Conservation (phyloP, 30 jellyfish, hydroid and myxozoan species). For the Mastigias papua region DNA sequence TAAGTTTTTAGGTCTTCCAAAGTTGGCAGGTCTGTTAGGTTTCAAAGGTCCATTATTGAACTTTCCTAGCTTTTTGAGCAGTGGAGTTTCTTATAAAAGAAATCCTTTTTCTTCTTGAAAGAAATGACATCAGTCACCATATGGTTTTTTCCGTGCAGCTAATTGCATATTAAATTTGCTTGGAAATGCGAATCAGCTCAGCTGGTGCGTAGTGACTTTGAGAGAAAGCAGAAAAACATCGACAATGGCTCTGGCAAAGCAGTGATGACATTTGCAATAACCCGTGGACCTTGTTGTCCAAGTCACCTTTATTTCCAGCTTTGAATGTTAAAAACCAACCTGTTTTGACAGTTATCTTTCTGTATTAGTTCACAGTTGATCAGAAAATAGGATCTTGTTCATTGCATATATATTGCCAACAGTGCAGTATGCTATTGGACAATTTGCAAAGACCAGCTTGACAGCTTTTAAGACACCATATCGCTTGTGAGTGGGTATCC, state of each 20-base stretch:
- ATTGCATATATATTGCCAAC: not conserved
- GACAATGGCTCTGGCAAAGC: not conserved
- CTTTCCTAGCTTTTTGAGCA: too few relatives aligned
- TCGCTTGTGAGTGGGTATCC: not conserved
- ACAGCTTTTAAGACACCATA: not conserved
- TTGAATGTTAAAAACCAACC: too few relatives aligned
- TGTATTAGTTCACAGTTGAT: too few relatives aligned
- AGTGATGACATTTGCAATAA: not conserved
- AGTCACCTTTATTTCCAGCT: too few relatives aligned
- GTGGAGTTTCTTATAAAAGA: too few relatives aligned
- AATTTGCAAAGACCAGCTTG: not conserved
- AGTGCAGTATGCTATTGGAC: not conserved
- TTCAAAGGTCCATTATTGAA: too few relatives aligned
- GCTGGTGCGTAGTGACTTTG: not conserved
- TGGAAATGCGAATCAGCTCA: not conserved
- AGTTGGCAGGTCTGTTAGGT: too few relatives aligned
- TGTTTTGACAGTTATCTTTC: too few relatives aligned
- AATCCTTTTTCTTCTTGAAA: too few relatives aligned
- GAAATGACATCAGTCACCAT: too few relatives aligned
- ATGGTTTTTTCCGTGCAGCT: not conserved
- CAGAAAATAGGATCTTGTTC: not conserved
- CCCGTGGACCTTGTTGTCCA: too few relatives aligned
- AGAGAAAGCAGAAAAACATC: not conserved
- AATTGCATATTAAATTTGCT: not conserved
- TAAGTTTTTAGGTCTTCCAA: too few relatives aligned